Evolutionary conservation across 2,113 vertebrate genomes (phyloP), one percentile per base, ranked within the genome.

Genomic region (Thermophis baileyi): DNA sequence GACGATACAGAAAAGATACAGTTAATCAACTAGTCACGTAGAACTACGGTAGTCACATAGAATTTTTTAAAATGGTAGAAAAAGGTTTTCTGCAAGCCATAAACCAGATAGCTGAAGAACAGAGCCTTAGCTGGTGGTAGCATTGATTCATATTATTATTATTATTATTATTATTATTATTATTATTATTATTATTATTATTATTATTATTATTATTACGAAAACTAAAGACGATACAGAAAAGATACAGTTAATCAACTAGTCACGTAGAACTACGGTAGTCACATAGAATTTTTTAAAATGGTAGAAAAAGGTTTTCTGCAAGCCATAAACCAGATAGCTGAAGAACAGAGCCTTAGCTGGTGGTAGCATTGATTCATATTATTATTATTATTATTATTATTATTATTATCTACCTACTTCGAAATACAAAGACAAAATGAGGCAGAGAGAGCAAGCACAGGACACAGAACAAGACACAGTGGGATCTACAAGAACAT

Each of bases 391-490:
- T n/a, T n/a, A n/a, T n/a, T n/a, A n/a, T n/a, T n/a, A n/a, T n/a
- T n/a, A n/a, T n/a, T n/a, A n/a, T n/a, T n/a, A n/a, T n/a, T n/a
- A n/a, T n/a, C 98, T 98, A 98, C 97, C 98, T 98, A 98, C 98
- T 98, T 96, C 97, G 96, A 98, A 98, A 98, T 96, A 97, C 98
- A 97, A 97, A 98, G 98, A 97, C 95, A 97, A 97, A 97, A 97
- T 81, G 74, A 81, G 74, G 35, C 97, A 95, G 20, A 46, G 95
- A 96, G 97, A 97, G 97, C 97, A 97, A 97, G 97, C 97, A 97
- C 97, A 95, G 87, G 2, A 98, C 97, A 97, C 97, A 96, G 87
- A 3, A 98, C 97, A 97, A 96, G 97, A 98, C 97, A 97, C 97
- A 97, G 97, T 97, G 97, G 97, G 97, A 97, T 97, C 97, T 98